Conservation (phyloP, 2,113 vertebrate genomes). For the Tragelaphus strepsiceros region DNA sequence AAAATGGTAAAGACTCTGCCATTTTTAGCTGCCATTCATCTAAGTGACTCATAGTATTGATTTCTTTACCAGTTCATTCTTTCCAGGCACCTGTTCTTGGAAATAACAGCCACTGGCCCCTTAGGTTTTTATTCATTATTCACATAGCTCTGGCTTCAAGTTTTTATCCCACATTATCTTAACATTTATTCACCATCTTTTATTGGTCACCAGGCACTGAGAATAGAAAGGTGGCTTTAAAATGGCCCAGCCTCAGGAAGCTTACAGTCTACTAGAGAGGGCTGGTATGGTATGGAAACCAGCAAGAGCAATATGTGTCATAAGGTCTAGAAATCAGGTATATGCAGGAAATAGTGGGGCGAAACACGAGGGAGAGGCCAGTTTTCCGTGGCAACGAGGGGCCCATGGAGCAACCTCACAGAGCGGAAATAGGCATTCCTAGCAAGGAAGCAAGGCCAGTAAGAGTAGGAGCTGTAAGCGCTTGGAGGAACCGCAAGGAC, state of each 20-base stretch:
- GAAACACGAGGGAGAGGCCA: background rate
- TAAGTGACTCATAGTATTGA: background rate
- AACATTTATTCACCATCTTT: background rate
- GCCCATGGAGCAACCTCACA: background rate
- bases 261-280: background rate
- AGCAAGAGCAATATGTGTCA: too few relatives aligned
- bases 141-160: background rate
- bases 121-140: background rate
- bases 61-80: background rate
- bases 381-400: background rate
- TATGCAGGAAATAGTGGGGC: too few relatives aligned
- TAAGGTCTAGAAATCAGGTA: background rate
- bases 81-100: background rate
- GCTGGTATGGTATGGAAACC: background rate
- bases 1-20: background rate
- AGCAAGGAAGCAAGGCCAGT: background rate
- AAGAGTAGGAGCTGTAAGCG: accelerated
- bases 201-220: background rate
- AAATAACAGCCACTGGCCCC: background rate
- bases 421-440: background rate
- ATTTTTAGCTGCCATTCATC: background rate
- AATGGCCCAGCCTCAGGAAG: background rate
- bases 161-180: background rate
- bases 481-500: too few relatives aligned
- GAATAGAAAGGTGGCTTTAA: background rate